Conservation (phyloP, 2,888 invertebrate species). For the Lithophane leautieri region DNA sequence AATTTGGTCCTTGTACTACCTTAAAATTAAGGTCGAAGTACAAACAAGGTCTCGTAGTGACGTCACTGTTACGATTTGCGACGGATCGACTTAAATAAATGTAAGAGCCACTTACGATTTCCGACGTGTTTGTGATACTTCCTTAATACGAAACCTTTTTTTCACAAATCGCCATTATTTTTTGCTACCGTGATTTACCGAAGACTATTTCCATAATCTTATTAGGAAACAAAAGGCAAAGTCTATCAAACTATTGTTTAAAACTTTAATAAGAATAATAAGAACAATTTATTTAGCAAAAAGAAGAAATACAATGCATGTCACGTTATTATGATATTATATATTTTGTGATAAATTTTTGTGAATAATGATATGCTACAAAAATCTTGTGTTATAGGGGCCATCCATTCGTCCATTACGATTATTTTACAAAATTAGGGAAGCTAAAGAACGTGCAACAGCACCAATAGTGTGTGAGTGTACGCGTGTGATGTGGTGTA, state of each 20-base stretch:
- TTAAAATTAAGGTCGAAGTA: constrained; percentile 43
- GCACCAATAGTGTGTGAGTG: too few relatives aligned
- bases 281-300: too few relatives aligned
- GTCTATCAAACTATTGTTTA: background rate
- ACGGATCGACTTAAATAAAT: background rate
- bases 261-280: too few relatives aligned
- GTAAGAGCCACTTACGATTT: background rate
- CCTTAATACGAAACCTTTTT: background rate
- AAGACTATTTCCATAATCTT: background rate
- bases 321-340: too few relatives aligned
- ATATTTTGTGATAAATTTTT: too few relatives aligned
- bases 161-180: background rate
- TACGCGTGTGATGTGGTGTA: too few relatives aligned
- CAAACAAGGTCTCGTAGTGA: constrained; percentile 38
- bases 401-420: too few relatives aligned
- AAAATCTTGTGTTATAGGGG: too few relatives aligned
- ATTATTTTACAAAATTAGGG: too few relatives aligned
- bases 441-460: too few relatives aligned
- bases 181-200: background rate
- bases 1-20: constrained; percentile 33
- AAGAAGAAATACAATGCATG: too few relatives aligned
- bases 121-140: background rate
- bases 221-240: background rate
- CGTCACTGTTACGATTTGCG: constrained; percentile 23
- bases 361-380: too few relatives aligned